Evolutionary conservation across 2,888 invertebrate genomes (phyloP), one percentile per base, ranked within the genome.

Genomic region (Acronicta leporina): DNA sequence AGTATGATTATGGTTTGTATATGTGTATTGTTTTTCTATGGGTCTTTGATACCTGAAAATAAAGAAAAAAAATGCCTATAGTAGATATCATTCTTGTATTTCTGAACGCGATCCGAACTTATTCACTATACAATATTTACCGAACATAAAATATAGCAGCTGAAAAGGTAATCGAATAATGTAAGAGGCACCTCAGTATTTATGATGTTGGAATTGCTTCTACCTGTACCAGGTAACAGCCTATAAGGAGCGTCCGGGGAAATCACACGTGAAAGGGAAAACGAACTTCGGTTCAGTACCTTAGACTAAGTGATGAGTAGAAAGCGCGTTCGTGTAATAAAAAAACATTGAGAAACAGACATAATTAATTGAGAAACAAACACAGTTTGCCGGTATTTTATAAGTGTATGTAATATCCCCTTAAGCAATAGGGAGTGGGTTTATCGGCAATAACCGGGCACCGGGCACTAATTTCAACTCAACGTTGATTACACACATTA

Each of bases 181-280:
- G 54, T 49, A 65, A 55, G 60, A 72, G 54, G 51, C 49, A 57
- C 46, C 62, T 50, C 41, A 70, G 58, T 69, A 66, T 79, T 70
- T 67, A 77, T 75, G 71, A 56, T 71, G 64, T 72, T 58, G 59
- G 57, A 63, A 70, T 67, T 73, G 72, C 72, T 70, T 69, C 63
- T 63, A 75, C 73, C 67, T 61, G 70, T 72, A 58, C 55, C 41
- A 63, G 43, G 61, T 71, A 63, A 64, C 75, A 66, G 67, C 58
- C 74, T 75, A 67, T 79, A 72, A 81, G 79, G 67, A 80, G 80
- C 76, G 82, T 81, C 87, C 63, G 67, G 90, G 90, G 91, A 90
- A 90, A 90, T 90, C 87, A 86, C 83, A 86, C 79, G 82, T 84
- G 84, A 87, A 86, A 85, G 85, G 84, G 80, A 82, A 85, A 82